Conservation (phyloP, 2,888 invertebrate genomes). For the Drosophila nr. perissopoda region DNA sequence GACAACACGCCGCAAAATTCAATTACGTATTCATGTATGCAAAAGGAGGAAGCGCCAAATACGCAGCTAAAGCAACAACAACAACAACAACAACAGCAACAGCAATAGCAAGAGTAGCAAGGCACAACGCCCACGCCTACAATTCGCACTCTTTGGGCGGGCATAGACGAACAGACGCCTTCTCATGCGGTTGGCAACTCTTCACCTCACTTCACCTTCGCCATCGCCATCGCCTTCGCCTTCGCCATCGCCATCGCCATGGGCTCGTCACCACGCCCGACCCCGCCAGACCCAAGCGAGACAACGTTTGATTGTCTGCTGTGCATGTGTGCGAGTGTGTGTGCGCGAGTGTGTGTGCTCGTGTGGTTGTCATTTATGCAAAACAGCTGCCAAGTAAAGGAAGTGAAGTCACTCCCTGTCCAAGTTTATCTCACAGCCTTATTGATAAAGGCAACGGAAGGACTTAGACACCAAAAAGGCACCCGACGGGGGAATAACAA, state of each 20-base stretch:
- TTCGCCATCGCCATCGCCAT: not conserved
- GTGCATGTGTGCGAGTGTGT: slow-evolving; percentile 22
- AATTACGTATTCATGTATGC: slow-evolving; percentile 80
- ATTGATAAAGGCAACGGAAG: slow-evolving; percentile 77
- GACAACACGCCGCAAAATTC: slow-evolving; percentile 79
- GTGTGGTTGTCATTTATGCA: slow-evolving; percentile 73
- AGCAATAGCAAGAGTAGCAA: slow-evolving; percentile 26
- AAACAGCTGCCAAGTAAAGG: slow-evolving; percentile 75
- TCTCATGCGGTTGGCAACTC: slow-evolving; percentile 52
- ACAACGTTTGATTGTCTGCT: slow-evolving; percentile 65
- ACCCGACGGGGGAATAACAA: slow-evolving; percentile 30
- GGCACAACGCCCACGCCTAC: slow-evolving; percentile 46
- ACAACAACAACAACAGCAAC: slow-evolving; percentile 18
- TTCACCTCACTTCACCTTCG: slow-evolving; percentile 16
- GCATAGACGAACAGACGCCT: slow-evolving; percentile 58
- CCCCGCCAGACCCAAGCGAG: slow-evolving; percentile 29
- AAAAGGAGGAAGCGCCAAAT: slow-evolving; percentile 75
- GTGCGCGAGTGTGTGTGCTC: slow-evolving; percentile 22
- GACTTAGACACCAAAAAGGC: slow-evolving; percentile 70
- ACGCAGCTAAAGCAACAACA: slow-evolving; percentile 54
- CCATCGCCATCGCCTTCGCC: not conserved
- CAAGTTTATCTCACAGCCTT: slow-evolving; percentile 69
- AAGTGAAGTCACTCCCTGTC: slow-evolving; percentile 64
- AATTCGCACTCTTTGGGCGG: slow-evolving; percentile 47
- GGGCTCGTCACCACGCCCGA: not conserved